phyloP scores from a whole-genome alignment of 1,140 invertebrate genomes.

The Drosophila trapezifrons region DNA sequence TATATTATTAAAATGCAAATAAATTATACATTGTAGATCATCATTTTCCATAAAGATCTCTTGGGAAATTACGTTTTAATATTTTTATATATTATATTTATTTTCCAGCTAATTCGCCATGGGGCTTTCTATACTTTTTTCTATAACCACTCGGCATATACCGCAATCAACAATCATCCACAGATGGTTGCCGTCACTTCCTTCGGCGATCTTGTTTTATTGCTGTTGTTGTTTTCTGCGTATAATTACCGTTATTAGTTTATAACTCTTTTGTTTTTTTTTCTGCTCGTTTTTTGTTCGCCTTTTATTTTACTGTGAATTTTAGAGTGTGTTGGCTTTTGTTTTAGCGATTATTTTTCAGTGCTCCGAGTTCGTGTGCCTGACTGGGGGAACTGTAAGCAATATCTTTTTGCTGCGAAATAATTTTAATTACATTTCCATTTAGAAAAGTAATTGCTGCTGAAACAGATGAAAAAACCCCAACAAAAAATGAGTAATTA shows the following conservation, averaged over 20 bases:
- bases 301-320: conserved; percentile 8
- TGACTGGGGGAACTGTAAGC: not conserved
- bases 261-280: conserved; percentile 57
- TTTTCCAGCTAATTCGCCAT: not conserved
- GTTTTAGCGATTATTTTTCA: conserved; percentile 30
- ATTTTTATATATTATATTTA: not conserved
- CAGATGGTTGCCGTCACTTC: conserved; percentile 48
- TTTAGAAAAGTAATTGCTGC: conserved; percentile 22
- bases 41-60: too few species aligned
- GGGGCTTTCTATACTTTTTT: not conserved
- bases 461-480: conserved; percentile 1
- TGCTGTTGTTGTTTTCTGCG: conserved; percentile 37
- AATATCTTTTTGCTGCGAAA: conserved; percentile 20
- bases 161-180: conserved; percentile 33
- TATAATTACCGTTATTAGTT: conserved; percentile 70
- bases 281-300: too few species aligned
- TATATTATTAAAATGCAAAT: too few species aligned
- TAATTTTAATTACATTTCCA: conserved; percentile 48
- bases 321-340: conserved; percentile 38
- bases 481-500: conserved; percentile 36
- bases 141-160: not conserved
- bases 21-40: too few species aligned
- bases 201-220: conserved; percentile 46
- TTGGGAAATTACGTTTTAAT: too few species aligned
- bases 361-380: conserved; percentile 7